Conservation (phyloP, 2,888 invertebrate genomes). For the Cinara cedri region DNA sequence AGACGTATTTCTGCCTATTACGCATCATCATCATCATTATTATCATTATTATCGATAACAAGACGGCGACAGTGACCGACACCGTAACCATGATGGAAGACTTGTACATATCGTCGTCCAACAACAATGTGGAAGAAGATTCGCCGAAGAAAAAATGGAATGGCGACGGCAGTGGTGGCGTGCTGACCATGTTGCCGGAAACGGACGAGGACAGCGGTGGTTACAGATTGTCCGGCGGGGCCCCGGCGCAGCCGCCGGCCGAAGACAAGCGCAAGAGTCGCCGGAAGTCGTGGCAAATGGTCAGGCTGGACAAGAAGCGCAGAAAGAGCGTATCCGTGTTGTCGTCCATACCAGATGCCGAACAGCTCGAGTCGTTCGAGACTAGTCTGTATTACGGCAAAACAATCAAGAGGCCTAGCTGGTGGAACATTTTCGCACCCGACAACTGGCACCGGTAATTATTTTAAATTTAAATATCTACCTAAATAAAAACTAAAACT, state of each 20-base stretch:
- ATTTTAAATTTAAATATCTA: too few species aligned
- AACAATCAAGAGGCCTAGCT: constrained; percentile 76
- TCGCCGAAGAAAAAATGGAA: constrained; percentile 35
- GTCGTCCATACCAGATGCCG: constrained; percentile 71
- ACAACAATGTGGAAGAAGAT: constrained; percentile 55
- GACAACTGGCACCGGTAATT: constrained; percentile 64
- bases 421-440: constrained; percentile 85
- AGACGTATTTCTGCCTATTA: too few species aligned
- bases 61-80: background rate
- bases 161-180: constrained; percentile 14
- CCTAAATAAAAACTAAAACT: too few species aligned
- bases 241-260: constrained; percentile 62
- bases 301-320: constrained; percentile 67
- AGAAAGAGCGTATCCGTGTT: constrained; percentile 67
- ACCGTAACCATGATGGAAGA: constrained; percentile 36
- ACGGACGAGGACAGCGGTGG: constrained; percentile 59
- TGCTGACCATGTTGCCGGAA: constrained; percentile 52
- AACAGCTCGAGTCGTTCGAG: constrained; percentile 60
- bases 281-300: constrained; percentile 70
- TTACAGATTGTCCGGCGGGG: constrained; percentile 63
- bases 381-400: constrained; percentile 64
- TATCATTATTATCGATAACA: too few species aligned
- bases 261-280: constrained; percentile 65
- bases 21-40: background rate
- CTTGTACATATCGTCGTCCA: constrained; percentile 58